Base-by-base conservation (phyloP, 2,888 invertebrate species). In the Drosophila pegasa region DNA sequence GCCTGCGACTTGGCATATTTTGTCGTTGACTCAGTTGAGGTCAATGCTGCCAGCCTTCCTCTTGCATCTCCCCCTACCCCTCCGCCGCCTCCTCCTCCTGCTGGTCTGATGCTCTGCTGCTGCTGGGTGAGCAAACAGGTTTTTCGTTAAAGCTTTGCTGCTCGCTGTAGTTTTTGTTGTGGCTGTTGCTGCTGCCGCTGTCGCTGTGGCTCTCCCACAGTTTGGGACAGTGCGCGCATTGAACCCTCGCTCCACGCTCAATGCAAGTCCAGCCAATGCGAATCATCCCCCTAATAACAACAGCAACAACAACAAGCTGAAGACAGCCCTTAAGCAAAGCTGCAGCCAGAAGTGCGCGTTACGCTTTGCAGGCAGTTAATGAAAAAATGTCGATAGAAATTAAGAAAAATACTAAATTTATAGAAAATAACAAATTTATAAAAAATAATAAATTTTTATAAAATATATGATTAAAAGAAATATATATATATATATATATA, bases 1-100 rank as follows among this genome's bases (percentile, higher is more conserved):
- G 80, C 74, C 84, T 69, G 59, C 33, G 52, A 48, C 47, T 35
- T 75, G 75, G 80, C 81, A 85, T 85, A 88, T 88, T 85, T 85
- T 88, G 85, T 76, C 73, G 89, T 88, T 85, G 85, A 85, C 78
- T 85, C 85, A 85, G 81, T 78, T 87, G 88, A 84, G 88, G 88
- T 88, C 88, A 83, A 83, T 87, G 87, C 78, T 84, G 84, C 40
- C 54, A 40, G 54, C 54, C 47, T 50, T 37, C 41, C 35, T 47
- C 56, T 29, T 48, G 62, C 52, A 16, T 16, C 37, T 7, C 25
- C 37, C 25, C 27, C 14, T 14, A n/a, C n/a, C n/a, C n/a, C 33
- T 5, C 3, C 10, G 2, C 22, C 16, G 6, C 16, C 16, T 27
- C 51, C 27, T 10, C 2, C 27, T 29, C 20, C 27, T 14, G 29